Evolutionary conservation across 2,113 vertebrate species (phyloP).

Genomic region (Numenius arquata): DNA sequence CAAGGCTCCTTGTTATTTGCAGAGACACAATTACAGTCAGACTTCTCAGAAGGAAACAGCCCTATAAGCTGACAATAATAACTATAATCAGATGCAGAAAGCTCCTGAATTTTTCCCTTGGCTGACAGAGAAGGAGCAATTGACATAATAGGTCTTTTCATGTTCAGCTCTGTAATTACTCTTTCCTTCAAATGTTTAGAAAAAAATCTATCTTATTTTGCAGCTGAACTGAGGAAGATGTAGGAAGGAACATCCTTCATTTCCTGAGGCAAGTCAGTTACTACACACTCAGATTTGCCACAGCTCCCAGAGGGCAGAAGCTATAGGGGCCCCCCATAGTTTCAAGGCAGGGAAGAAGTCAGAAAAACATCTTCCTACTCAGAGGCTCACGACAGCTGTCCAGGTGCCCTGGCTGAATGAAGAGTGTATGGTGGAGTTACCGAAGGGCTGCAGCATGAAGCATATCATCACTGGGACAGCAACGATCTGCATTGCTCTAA

Average conservation of each 20-base stretch:
- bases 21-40: background rate
- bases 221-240: background rate
- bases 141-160: background rate
- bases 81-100: conserved; percentile 10
- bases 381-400: background rate
- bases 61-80: background rate
- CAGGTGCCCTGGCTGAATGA: background rate
- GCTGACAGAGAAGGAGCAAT: background rate
- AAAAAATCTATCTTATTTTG: background rate
- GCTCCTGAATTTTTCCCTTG: background rate
- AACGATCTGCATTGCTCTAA: background rate
- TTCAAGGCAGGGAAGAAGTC: background rate
- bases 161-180: background rate
- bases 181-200: background rate
- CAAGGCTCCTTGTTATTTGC: background rate
- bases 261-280: background rate
- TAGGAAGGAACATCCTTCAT: background rate
- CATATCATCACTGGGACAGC: background rate
- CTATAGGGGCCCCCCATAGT: background rate
- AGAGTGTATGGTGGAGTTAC: background rate
- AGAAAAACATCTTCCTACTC: background rate
- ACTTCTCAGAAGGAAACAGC: background rate
- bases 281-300: background rate
- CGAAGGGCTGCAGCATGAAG: background rate
- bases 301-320: background rate